phyloP scores from a whole-genome alignment of 2,888 invertebrate species.

The Quadroppia sp. region DNA sequence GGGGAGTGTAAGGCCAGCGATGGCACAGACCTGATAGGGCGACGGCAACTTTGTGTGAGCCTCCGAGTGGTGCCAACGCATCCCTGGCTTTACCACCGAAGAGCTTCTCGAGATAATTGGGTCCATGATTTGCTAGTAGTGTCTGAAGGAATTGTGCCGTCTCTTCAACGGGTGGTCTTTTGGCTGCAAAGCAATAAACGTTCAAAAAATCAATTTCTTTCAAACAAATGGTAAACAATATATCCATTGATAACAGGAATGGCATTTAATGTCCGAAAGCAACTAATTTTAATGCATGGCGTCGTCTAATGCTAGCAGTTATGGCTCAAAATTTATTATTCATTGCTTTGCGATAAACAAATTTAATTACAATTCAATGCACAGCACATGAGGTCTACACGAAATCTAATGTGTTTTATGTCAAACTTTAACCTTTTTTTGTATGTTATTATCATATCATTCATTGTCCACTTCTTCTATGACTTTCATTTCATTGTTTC shows the following conservation, averaged over 20 bases:
- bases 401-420: no score
- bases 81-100: constrained; percentile 94
- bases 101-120: constrained; percentile 91
- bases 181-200: constrained; percentile 68
- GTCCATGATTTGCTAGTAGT: constrained; percentile 87
- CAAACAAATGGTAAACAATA: not conserved
- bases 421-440: no score
- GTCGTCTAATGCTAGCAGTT: not conserved
- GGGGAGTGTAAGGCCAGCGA: not conserved
- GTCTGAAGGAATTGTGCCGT: constrained; percentile 92
- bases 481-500: no score
- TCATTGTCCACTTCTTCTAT: no score
- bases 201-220: constrained; percentile 18
- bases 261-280: not conserved
- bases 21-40: constrained; percentile 73
- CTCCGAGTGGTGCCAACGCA: constrained; percentile 82
- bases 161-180: constrained; percentile 93
- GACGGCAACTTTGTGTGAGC: constrained; percentile 91
- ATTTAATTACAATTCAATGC: constrained; percentile 10
- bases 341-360: constrained; percentile 6
- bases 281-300: constrained; percentile 22
- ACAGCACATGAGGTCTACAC: not conserved
- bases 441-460: no score
- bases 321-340: not conserved
- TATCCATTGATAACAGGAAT: not conserved